phyloP scores from a whole-genome alignment of 2,113 vertebrate species.

The Zosterops pallidus region DNA sequence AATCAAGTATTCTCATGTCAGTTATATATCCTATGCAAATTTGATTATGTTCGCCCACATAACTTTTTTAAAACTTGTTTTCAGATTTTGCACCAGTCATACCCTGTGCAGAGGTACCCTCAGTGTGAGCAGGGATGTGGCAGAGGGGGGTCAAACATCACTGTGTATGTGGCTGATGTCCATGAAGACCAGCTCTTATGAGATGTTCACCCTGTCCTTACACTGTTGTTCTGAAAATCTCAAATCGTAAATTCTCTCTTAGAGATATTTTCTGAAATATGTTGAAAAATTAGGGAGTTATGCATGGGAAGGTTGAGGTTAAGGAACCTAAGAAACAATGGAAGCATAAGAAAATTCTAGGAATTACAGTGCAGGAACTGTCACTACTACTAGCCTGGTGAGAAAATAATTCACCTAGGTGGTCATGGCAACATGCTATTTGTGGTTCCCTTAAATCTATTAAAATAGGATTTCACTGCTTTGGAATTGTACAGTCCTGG shows the following conservation, averaged over 20 bases:
- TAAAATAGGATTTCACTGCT: background rate
- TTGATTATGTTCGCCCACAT: fast-evolving
- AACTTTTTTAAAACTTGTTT: fast-evolving
- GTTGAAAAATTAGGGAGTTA: background rate
- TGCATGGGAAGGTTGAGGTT: background rate
- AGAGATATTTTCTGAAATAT: background rate
- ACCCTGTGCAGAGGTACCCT: background rate
- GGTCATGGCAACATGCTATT: background rate
- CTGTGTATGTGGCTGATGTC: background rate
- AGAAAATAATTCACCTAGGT: background rate
- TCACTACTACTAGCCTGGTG: background rate
- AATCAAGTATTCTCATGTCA: background rate
- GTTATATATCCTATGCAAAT: background rate
- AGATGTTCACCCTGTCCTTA: background rate
- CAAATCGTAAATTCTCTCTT: background rate
- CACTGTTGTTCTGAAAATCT: background rate
- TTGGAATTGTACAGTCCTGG: background rate
- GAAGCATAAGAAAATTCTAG: background rate
- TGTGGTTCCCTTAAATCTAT: background rate
- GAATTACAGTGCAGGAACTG: background rate
- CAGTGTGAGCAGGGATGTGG: background rate
- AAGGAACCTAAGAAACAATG: background rate
- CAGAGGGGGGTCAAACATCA: background rate
- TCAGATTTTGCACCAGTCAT: background rate
- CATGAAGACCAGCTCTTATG: background rate